Conservation (phyloP, 1,140 invertebrate genomes). For the Philotrypesis tridentata region DNA sequence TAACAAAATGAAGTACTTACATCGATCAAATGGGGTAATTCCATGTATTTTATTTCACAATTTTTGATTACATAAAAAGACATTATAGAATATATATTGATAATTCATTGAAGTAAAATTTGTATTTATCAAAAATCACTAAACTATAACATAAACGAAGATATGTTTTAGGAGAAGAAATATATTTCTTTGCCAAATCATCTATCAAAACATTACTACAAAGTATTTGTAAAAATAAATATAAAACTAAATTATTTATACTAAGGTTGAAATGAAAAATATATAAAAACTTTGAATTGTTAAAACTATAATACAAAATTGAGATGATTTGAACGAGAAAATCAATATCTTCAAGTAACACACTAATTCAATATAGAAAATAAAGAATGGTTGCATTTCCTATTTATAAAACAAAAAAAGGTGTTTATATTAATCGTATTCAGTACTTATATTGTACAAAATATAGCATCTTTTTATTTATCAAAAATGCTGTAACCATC, state of each 20-base stretch:
- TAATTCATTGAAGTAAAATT: not conserved
- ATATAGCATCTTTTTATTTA: not conserved
- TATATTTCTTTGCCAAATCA: not conserved
- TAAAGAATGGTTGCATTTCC: not conserved
- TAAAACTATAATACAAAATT: too few species aligned
- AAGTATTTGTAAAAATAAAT: not conserved
- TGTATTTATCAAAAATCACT: not conserved
- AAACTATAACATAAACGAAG: not conserved
- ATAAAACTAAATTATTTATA: not conserved
- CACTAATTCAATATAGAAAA: not conserved
- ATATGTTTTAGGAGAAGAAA: not conserved
- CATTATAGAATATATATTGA: not conserved
- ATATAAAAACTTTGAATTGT: too few species aligned
- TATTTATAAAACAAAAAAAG: not conserved
- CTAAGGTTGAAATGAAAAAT: too few species aligned
- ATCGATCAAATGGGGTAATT: not conserved
- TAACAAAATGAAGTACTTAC: not conserved
- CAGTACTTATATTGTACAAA: not conserved
- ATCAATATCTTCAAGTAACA: not conserved
- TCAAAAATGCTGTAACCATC: not conserved
- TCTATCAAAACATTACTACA: not conserved
- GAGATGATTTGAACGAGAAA: too few species aligned
- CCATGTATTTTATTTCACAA: not conserved
- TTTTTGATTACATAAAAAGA: not conserved
- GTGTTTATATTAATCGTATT: not conserved